Evolutionary conservation across 64 coral and sea anemone species (phyloP), one percentile per base, ranked within the genome.

Genomic region (Pocillopora verrucosa): DNA sequence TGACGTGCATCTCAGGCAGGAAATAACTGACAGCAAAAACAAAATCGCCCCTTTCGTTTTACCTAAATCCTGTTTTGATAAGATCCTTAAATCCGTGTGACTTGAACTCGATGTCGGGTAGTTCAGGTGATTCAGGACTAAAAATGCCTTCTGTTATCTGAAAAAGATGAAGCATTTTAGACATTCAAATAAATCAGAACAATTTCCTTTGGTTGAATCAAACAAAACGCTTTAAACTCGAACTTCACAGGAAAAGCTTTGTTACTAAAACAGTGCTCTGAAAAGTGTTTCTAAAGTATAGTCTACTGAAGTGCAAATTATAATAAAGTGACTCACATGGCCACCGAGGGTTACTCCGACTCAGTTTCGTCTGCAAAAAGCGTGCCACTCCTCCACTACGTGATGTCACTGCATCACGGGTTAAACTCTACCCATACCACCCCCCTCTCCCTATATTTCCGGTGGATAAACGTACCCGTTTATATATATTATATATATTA

Each of bases 31-130:
- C 41, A 90, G 64, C 37, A 9, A 65, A 30, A 89, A 22, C 34
- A 36, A 60, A 61, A 17, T 36, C 5, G 25, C 35, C 26, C 67
- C 76, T 78, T 0, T 12, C 26, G 41, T 6, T 56, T 76, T 91
- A 99, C 97, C 97, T 95, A 63, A 99, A 99, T 22, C 97, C 97
- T 13, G 93, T 99, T 77, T 99, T 99, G 69, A 99, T 95, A 86
- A 88, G 88, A 88, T 99, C 97, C 34, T 99, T 99, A 2, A 99
- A 76, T 36, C 97, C 94, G 17, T 93, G 88, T 17, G 97, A 99
- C 78, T 99, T 99, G 76, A 99, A 99, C 36, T 99, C 97, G 13
- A 99, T 86, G 64, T 99, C 97, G 59, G 89, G 83, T 17, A 99
- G 90, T 61, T 99, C 97, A 73, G 91, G 88, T 25, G 92, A 93